Evolutionary conservation across 2,113 vertebrate genomes (phyloP), one percentile per base, ranked within the genome.

Genomic region (Gallinago jamesoni): DNA sequence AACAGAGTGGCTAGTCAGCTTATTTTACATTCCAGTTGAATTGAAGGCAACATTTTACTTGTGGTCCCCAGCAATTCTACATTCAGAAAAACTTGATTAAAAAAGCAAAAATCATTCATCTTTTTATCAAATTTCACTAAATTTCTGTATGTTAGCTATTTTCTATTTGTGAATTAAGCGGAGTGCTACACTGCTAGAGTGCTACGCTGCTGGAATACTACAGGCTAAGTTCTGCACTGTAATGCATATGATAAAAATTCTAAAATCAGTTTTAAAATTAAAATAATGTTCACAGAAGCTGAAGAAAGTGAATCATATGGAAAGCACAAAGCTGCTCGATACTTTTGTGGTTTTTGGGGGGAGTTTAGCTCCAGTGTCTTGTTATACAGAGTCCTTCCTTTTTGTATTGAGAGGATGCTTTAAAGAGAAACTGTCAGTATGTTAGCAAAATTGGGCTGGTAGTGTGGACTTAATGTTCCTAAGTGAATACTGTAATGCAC

Each of bases 341-440:
- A 45, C 3, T 33, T 83, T 8, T 10, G 10, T 8, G 0, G 1
- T n/a, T 74, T 14, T 11, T 7, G 4, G 1, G 16, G 2, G 6
- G 2, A 56, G 14, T 77, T 94, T 84, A 88, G 10, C 7, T 9
- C 10, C 14, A 31, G 1, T n/a, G 8, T 41, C 31, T 48, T 62
- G 6, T 22, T 69, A 16, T 14, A 55, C 2, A 30, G 25, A 20
- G 4, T 31, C 19, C 10, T 86, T 83, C 7, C 4, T 35, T 69
- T 93, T 80, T 55, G 19, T 7, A 15, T 13, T 23, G 7, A 10
- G 3, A 25, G 15, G 8, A 24, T 60, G 14, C 24, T 94, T 79
- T 56, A 24, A 94, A 87, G 14, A 41, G 16, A 87, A 66, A n/a
- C 18, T 37, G 5, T 28, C 48, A 37, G 21, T n/a, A 39, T 43